These are phyloP conservation scores for Drosophila repletoides DNA, from an alignment of 1,140 invertebrate genomes.

Conservation along the genomic window DNA sequence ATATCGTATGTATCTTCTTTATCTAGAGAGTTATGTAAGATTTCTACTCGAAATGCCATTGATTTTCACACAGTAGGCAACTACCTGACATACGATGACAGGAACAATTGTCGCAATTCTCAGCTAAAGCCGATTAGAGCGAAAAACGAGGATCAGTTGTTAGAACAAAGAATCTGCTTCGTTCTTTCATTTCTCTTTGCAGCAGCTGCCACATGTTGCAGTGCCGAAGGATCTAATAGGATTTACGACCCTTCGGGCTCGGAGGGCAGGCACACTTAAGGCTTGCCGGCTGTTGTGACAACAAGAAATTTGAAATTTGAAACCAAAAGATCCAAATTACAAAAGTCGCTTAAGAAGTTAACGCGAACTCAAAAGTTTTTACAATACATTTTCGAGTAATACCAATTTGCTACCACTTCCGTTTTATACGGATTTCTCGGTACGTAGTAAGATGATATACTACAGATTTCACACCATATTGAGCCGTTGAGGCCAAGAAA, in stretches of 20 bases:
- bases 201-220: constrained; percentile 60
- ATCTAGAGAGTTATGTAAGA: background rate
- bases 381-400: background rate
- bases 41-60: background rate
- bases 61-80: background rate
- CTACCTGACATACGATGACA: constrained; percentile 44
- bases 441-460: constrained; percentile 21
- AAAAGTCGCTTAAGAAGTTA: constrained; percentile 48
- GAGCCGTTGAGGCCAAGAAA: too few relatives aligned
- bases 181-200: constrained; percentile 6
- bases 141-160: constrained; percentile 20
- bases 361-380: constrained; percentile 24
- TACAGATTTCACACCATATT: constrained; percentile 3
- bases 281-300: constrained; percentile 59
- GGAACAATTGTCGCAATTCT: constrained; percentile 48
- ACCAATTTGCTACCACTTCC: constrained; percentile 26
- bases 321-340: constrained; percentile 28
- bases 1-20: background rate
- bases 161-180: background rate
- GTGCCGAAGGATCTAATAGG: constrained; percentile 58
- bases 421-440: constrained; percentile 18
- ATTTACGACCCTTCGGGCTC: constrained; percentile 64
- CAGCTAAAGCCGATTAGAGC: constrained; percentile 60
- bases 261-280: constrained; percentile 14
- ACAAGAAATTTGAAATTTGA: constrained; percentile 63